phyloP scores from a whole-genome alignment of 1,140 invertebrate species.

The Augochlora pura region DNA sequence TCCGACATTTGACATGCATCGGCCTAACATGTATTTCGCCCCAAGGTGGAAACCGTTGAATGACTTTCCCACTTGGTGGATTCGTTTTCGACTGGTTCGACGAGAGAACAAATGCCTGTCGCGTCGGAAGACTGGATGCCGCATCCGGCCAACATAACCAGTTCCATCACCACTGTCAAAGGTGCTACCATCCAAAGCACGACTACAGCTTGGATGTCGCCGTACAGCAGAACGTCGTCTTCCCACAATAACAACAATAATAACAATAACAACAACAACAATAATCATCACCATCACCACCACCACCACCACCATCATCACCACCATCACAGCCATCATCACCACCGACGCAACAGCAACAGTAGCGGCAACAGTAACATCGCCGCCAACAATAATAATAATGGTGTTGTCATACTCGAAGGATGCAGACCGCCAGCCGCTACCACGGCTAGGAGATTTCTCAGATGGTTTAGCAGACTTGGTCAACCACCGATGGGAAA shows the following conservation, averaged over 20 bases:
- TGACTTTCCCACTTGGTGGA: constrained; percentile 77
- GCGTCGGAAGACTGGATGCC: constrained; percentile 73
- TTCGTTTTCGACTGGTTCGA: constrained; percentile 75
- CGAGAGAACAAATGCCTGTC: constrained; percentile 75
- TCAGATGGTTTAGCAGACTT: constrained; percentile 75
- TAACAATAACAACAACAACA: constrained; percentile 49
- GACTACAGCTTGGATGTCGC: constrained; percentile 73
- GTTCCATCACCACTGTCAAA: constrained; percentile 68
- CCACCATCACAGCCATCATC: neutral
- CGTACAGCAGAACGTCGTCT: constrained; percentile 65
- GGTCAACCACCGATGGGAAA: constrained; percentile 75
- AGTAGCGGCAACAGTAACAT: neutral
- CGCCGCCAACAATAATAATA: constrained; percentile 33
- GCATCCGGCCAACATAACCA: constrained; percentile 70
- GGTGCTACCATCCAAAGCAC: constrained; percentile 64
- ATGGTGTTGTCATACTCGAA: constrained; percentile 73
- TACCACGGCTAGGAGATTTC: constrained; percentile 72
- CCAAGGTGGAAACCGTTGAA: constrained; percentile 61
- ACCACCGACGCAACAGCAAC: neutral
- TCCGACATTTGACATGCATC: too few species aligned
- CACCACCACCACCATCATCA: constrained; percentile 15
- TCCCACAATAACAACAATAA: constrained; percentile 60
- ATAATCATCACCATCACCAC: constrained; percentile 1
- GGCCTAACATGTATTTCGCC: neutral
- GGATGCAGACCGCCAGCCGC: constrained; percentile 72